These are phyloP conservation scores for Girardia tigrina DNA, from an alignment of 2,888 invertebrate species.

Conservation along the genomic window DNA sequence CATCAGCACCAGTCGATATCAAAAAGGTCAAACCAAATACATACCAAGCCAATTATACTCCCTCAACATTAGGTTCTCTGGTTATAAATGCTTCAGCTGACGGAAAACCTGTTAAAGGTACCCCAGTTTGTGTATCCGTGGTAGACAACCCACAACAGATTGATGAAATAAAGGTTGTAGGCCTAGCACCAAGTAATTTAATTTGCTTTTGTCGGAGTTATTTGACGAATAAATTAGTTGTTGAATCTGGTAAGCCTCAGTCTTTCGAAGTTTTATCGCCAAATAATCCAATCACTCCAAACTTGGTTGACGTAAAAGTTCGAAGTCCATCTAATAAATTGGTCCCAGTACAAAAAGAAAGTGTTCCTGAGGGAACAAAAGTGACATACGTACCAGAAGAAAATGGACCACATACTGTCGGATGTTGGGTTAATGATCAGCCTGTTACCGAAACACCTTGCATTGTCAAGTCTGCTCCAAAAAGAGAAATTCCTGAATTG, in stretches of 20 bases:
- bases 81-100: neutral
- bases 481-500: neutral
- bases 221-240: neutral
- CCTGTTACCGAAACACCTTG: neutral
- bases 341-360: neutral
- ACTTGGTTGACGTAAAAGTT: neutral
- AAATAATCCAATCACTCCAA: neutral
- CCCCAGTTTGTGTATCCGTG: neutral
- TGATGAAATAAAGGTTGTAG: constrained; percentile 66
- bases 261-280: neutral
- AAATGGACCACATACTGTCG: neutral
- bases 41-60: neutral
- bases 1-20: neutral
- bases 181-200: constrained; percentile 65
- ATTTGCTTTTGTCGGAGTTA: neutral
- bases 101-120: neutral
- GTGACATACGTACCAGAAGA: neutral
- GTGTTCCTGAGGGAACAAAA: neutral
- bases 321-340: neutral
- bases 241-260: neutral
- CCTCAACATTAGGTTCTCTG: neutral
- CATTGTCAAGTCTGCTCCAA: neutral
- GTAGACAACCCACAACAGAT: constrained; percentile 51
- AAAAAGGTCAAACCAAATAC: neutral
- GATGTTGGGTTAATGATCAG: constrained; percentile 3